A percentile compares a stretch with the other conserved stretches of the same genome.
These are phyloP conservation scores for Enteromius treurensis DNA, from an alignment of 2,797 vertebrate genomes.

Conservation along the genomic window DNA sequence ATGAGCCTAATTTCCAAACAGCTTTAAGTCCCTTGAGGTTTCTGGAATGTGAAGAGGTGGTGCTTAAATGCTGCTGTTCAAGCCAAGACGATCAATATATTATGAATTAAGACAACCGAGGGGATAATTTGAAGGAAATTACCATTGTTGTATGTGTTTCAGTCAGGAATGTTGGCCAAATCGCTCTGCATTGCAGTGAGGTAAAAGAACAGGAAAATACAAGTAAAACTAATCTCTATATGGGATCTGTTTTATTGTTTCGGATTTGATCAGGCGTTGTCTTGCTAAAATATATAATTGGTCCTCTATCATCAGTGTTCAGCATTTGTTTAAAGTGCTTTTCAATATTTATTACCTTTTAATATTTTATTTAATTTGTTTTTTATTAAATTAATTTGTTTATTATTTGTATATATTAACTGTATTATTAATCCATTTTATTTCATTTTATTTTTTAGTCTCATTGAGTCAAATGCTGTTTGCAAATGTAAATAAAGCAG, in stretches of 20 bases:
- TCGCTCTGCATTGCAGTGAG: slow-evolving; percentile 14
- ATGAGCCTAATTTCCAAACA: slow-evolving; percentile 65
- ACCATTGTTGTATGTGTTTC: not conserved
- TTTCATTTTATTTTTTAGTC: not conserved
- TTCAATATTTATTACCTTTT: not conserved
- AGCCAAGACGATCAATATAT: slow-evolving; percentile 21
- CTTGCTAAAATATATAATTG: not conserved
- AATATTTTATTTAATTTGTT: not conserved
- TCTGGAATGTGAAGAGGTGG: slow-evolving; percentile 55
- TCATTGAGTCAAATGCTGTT: not conserved
- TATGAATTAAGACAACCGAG: slow-evolving; percentile 11
- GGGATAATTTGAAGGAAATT: slow-evolving; percentile 14
- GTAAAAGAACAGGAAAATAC: slow-evolving; percentile 11
- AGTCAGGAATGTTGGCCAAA: not conserved
- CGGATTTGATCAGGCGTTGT: not conserved
- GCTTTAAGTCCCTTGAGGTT: slow-evolving; percentile 56
- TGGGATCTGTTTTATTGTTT: not conserved
- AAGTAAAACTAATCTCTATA: not conserved
- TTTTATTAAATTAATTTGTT: not conserved
- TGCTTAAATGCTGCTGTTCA: slow-evolving; percentile 30
- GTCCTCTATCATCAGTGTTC: not conserved
- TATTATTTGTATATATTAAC: not conserved
- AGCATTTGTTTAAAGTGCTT: not conserved
- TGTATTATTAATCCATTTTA: not conserved
- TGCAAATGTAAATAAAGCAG: not conserved